phyloP scores from a whole-genome alignment of 2,888 invertebrate species.

The Idaea straminata region DNA sequence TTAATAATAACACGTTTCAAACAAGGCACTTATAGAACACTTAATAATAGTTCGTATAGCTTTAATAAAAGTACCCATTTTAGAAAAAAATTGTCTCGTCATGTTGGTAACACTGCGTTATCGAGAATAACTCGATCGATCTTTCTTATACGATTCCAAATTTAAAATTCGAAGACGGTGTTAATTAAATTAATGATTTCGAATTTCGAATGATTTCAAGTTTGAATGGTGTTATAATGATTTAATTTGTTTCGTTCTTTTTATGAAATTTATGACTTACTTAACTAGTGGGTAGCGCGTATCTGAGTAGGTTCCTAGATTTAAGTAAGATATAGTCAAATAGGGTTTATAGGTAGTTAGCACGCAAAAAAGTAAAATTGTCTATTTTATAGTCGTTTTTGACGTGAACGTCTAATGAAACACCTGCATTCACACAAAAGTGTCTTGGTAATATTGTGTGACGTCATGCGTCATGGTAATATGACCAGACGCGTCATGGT shows the following conservation, averaged over 20 bases:
- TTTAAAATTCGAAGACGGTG: constrained; percentile 54
- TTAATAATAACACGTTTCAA: constrained; percentile 69
- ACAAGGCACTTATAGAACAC: constrained; percentile 51
- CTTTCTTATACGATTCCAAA: constrained; percentile 59
- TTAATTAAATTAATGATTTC: constrained; percentile 45
- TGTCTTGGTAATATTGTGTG: too few species aligned
- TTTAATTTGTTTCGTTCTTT: constrained; percentile 2
- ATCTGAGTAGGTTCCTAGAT: not conserved
- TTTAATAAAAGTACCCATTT: constrained; percentile 75
- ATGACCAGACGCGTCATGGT: too few species aligned
- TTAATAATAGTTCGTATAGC: constrained; percentile 59
- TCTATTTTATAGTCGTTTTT: too few species aligned
- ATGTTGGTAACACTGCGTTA: constrained; percentile 76
- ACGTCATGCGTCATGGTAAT: too few species aligned
- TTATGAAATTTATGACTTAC: constrained; percentile 1
- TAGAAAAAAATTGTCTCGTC: constrained; percentile 78
- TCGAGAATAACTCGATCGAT: constrained; percentile 67
- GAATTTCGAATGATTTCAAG: constrained; percentile 9
- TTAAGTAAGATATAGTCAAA: too few species aligned
- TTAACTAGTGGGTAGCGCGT: not conserved
- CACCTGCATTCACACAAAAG: too few species aligned
- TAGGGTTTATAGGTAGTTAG: too few species aligned
- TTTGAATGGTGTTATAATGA: constrained; percentile 5
- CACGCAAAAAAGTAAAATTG: too few species aligned
- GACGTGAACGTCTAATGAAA: too few species aligned